Percentiles rank a stretch among this genome's conserved stretches.
phyloP scores from a whole-genome alignment of 2,888 invertebrate genomes.

The Dryobotodes eremita region DNA sequence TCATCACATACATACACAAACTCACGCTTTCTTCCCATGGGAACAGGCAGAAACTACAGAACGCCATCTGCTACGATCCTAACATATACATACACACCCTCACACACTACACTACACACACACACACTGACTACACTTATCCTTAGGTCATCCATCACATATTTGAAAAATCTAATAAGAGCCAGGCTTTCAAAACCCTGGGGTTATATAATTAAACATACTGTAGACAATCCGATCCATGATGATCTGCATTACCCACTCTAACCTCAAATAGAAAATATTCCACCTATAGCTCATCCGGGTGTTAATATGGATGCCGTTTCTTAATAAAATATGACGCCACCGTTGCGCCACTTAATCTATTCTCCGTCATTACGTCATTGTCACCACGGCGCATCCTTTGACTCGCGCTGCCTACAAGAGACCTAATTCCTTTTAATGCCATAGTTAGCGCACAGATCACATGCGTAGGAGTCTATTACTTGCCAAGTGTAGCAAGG shows the following conservation, averaged over 20 bases:
- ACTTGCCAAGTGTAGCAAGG: conserved; percentile 53
- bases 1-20: too few relatives aligned
- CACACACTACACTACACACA: too few relatives aligned
- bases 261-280: conserved; percentile 8
- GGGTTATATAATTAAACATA: not conserved
- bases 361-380: conserved; percentile 51
- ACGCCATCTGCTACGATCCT: too few relatives aligned
- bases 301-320: not conserved
- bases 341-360: conserved; percentile 30
- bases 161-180: too few relatives aligned
- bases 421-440: conserved; percentile 49
- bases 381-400: conserved; percentile 43
- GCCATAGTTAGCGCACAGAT: conserved; percentile 47
- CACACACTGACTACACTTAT: too few relatives aligned
- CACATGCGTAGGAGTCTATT: conserved; percentile 42
- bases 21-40: too few relatives aligned
- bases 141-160: too few relatives aligned
- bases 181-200: not conserved
- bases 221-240: too few relatives aligned
- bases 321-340: conserved; percentile 43
- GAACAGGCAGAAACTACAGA: too few relatives aligned
- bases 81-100: too few relatives aligned
- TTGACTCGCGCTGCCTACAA: conserved; percentile 43
- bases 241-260: too few relatives aligned
- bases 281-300: conserved; percentile 5